phyloP scores from a whole-genome alignment of 2,888 invertebrate genomes.

The Teinopalpus imperialis region DNA sequence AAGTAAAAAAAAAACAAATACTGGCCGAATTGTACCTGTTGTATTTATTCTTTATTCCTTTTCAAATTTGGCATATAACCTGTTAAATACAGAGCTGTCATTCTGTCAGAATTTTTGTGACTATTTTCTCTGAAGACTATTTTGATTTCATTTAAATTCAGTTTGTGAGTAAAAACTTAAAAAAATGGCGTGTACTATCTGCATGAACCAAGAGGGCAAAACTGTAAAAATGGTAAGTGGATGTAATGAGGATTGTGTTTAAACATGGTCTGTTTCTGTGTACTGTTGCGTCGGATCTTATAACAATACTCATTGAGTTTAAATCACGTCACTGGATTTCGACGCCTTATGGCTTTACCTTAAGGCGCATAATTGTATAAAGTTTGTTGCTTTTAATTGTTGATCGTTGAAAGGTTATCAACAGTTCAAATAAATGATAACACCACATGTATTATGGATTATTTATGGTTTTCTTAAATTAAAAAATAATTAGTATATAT shows the following conservation, averaged over 20 bases:
- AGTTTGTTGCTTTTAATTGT: not conserved
- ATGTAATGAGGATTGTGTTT: constrained; percentile 2
- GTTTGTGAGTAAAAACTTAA: constrained; percentile 25
- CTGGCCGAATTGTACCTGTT: constrained; percentile 4
- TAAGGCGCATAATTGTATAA: constrained; percentile 2
- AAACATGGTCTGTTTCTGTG: not conserved
- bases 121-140: constrained; percentile 18
- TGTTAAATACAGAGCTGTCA: too few species aligned
- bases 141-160: constrained; percentile 28
- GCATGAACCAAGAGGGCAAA: constrained; percentile 48
- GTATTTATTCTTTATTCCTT: constrained; percentile 16
- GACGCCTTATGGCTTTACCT: not conserved
- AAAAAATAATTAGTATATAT: too few species aligned
- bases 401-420: constrained; percentile 14
- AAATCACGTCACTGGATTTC: not conserved
- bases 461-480: too few species aligned
- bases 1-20: constrained; percentile 15
- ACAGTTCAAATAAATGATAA: too few species aligned
- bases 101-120: constrained; percentile 18
- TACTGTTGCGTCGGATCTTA: constrained; percentile 2
- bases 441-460: too few species aligned
- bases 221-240: constrained; percentile 56
- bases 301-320: not conserved
- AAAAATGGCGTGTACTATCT: constrained; percentile 59
- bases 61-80: constrained; percentile 22